Base-by-base conservation (phyloP, 2,888 invertebrate genomes). In the Agrotis puta region DNA sequence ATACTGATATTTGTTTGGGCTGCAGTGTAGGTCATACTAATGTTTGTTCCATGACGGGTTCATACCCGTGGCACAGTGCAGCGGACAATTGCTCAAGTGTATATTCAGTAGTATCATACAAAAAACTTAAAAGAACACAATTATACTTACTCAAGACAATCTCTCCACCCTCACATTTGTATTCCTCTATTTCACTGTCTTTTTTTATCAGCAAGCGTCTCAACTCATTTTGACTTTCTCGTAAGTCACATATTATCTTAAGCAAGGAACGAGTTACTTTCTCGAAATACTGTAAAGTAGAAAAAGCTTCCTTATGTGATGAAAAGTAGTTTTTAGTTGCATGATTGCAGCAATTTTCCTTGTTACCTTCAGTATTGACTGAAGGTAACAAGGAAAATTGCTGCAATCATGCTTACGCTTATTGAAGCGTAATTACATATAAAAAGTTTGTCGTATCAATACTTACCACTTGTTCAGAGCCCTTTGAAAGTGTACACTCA, bases 181-280 rank as follows among this genome's bases (percentile, higher is more conserved):
- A 97, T 82, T 96, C 96, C 63, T 94, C 91, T 70, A 97, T 95
- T 89, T 97, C 97, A 69, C 90, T 92, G 85, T 97, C 97, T 87
- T 97, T 97, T 70, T 94, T 94, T 58, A 90, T 88, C 45, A 97
- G 77, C 45, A 95, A 82, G 48, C 88, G 83, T 69, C 94, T 89
- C 22, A 97, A 85, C 70, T 93, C 91, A 59, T 84, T 83, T 82
- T 97, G 93, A 82, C 96, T 95, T 33, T 88, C 85, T 70, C 93
- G 94, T 62, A 97, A 92, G 79, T 96, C 94, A 73, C 93, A 88
- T 22, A 97, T 85, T 18, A 93, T 94, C 83, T 91, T 91, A 18
- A 97, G 81, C 39, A 94, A 81, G 0, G 88, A 89, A 59, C 89
- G 88, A 6, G 93, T 93, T 0, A 95, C 85, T 77, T 88, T 89